Base-by-base conservation (phyloP, 2,888 invertebrate species). In the Melanostoma mellinum region DNA sequence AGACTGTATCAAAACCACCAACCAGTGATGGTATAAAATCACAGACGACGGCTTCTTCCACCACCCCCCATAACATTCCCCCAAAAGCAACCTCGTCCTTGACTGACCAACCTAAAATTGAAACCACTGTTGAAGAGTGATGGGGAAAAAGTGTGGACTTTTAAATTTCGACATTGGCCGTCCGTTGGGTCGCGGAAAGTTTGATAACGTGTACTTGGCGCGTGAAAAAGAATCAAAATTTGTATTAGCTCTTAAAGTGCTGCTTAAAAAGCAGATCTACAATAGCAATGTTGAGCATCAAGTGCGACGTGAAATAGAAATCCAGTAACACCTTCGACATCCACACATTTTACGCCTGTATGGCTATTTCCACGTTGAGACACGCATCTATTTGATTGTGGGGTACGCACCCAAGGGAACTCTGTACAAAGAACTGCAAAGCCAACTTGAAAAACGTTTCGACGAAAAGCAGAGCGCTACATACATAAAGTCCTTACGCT, bases 141-240 rank as follows among this genome's bases (percentile, higher is more conserved):
- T 60, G 85, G 79, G 0, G 89, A 93, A 90, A 90, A 93, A 92
- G 87, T 92, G 90, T 97, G 97, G 97, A 92, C 94, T 0, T 91
- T 92, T 94, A 1, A 96, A 98, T 91, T 99, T 99, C 91, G 98
- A 99, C 88, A 95, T 99, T 87, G 99, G 99, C 0, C 94, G 95
- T 74, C 95, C 97, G 0, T 92, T 99, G 20, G 99, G 99, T 0
- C 96, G 97, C 92, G 99, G 99, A 86, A 99, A 98, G 92, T 99
- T 99, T 92, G 99, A 99, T 3, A 97, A 97, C 91, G 99, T 99
- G 0, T 99, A 98, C 90, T 92, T 99, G 87, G 98, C 98, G 0
- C 93, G 98, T 78, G 98, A 99, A 89, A 98, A 96, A 88, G 94
- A 94, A 85, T 97, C 97, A 0, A 95, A 95, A 86, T 97, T 94